Conservation (phyloP, 1,140 invertebrate genomes). For the Drosophila trapezifrons region DNA sequence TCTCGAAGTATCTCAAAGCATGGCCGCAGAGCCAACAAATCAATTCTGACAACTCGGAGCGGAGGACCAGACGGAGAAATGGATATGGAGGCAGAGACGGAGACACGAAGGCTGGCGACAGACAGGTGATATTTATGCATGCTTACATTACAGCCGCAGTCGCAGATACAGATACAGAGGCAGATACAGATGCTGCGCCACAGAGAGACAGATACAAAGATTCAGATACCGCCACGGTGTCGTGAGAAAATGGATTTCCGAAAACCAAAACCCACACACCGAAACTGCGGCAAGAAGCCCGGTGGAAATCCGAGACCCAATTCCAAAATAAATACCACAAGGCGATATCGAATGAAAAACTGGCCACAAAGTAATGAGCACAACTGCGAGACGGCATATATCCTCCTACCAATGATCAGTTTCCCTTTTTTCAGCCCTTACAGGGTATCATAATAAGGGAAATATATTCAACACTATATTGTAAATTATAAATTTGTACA, state of each 20-base stretch:
- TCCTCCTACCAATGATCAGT: not conserved
- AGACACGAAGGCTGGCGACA: slow-evolving; percentile 13
- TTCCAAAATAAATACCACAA: slow-evolving; percentile 44
- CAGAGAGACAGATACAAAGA: slow-evolving; percentile 43
- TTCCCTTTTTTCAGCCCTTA: not conserved
- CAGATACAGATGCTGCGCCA: slow-evolving; percentile 41
- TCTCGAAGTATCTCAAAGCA: slow-evolving; percentile 46
- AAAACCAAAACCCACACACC: slow-evolving; percentile 51
- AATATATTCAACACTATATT: too few species aligned
- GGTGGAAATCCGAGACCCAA: slow-evolving; percentile 39
- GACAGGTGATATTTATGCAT: slow-evolving; percentile 78
- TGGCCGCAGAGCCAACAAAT: slow-evolving; percentile 72
- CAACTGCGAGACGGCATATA: not conserved
- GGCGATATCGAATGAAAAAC: slow-evolving; percentile 8
- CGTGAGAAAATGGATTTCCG: slow-evolving; percentile 76
- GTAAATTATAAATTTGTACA: too few species aligned
- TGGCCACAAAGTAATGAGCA: slow-evolving; percentile 14
- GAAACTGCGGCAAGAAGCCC: slow-evolving; percentile 3
- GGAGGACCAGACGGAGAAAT: slow-evolving; percentile 36
- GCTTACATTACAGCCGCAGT: slow-evolving; percentile 59
- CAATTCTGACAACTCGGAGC: slow-evolving; percentile 71
- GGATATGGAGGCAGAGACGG: slow-evolving; percentile 30
- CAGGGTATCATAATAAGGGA: too few species aligned
- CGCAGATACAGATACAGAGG: slow-evolving; percentile 44
- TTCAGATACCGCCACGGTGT: slow-evolving; percentile 35